Evolutionary conservation across 2,888 invertebrate genomes (phyloP), one percentile per base, ranked within the genome.

Genomic region (Phyllotreta cruciferae): DNA sequence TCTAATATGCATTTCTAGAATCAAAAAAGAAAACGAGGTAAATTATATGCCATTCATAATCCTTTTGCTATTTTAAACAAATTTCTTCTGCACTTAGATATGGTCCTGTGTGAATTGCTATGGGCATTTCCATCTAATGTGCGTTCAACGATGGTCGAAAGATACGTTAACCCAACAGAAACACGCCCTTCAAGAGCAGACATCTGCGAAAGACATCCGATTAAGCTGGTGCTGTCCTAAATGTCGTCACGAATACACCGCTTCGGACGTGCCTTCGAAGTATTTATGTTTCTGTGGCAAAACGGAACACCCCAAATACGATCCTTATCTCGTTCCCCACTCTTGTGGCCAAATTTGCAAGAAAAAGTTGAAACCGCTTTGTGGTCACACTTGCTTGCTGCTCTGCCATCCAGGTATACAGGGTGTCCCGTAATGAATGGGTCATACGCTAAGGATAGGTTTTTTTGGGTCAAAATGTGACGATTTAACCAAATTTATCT

Each of bases 341-440:
- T 94, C 96, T 0, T 98, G 97, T 82, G 96, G 96, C 0, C 91
- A 94, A 76, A 86, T 88, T 0, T 98, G 97, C 80, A 87, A 84
- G 6, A 91, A 91, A 76, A 79, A 82, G 6, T 80, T 97, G 38
- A 84, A 88, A 61, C 89, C 93, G 0, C 82, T 84, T 39, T 96
- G 96, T 83, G 92, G 93, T 1, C 96, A 96, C 78, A 85, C 85
- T 62, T 98, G 97, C 78, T 83, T 93, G 3, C 82, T 98, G 1
- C 85, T 96, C 0, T 98, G 97, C 77, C 97, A 98, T 82, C 96
- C 97, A 70, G 90, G 88, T 88, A 69, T n/a, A n/a, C n/a, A n/a
- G n/a, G n/a, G n/a, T n/a, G n/a, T n/a, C n/a, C n/a, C n/a, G n/a
- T n/a, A n/a, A n/a, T n/a, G n/a, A n/a, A n/a, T n/a, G n/a, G n/a